phyloP scores from a whole-genome alignment of 2,888 invertebrate species.

The Idaea aversata region DNA sequence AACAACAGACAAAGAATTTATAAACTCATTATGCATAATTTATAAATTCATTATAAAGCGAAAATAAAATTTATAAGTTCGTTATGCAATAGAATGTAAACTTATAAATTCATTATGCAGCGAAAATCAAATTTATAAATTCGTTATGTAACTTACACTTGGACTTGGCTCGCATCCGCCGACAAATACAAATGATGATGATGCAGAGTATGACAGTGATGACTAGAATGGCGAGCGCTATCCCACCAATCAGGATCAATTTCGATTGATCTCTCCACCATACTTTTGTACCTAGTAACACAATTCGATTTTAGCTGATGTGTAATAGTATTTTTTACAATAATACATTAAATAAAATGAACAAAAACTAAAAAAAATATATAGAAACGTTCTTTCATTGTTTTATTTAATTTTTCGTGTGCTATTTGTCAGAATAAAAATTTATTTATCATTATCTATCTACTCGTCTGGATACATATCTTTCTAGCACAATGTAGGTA shows the following conservation, averaged over 20 bases:
- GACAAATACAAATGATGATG: constrained; percentile 91
- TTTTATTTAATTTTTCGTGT: too few species aligned
- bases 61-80: too few species aligned
- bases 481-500: too few species aligned
- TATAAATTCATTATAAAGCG: too few species aligned
- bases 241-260: constrained; percentile 83
- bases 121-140: background rate
- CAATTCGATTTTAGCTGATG: background rate
- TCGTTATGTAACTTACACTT: constrained; percentile 84
- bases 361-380: too few species aligned
- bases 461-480: too few species aligned
- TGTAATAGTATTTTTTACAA: too few species aligned
- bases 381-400: too few species aligned
- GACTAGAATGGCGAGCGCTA: constrained; percentile 75
- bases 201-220: constrained; percentile 89
- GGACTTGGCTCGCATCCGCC: constrained; percentile 88
- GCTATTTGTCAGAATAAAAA: too few species aligned
- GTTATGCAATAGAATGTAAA: too few species aligned
- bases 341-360: background rate
- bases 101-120: background rate
- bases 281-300: constrained; percentile 83
- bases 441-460: too few species aligned
- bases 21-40: background rate
- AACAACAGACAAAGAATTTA: background rate
- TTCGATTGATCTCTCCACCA: constrained; percentile 93